Percentiles rank a stretch among this genome's conserved stretches.
Evolutionary conservation across 2,888 invertebrate species (phyloP).

Genomic region (Corythucha ciliata): DNA sequence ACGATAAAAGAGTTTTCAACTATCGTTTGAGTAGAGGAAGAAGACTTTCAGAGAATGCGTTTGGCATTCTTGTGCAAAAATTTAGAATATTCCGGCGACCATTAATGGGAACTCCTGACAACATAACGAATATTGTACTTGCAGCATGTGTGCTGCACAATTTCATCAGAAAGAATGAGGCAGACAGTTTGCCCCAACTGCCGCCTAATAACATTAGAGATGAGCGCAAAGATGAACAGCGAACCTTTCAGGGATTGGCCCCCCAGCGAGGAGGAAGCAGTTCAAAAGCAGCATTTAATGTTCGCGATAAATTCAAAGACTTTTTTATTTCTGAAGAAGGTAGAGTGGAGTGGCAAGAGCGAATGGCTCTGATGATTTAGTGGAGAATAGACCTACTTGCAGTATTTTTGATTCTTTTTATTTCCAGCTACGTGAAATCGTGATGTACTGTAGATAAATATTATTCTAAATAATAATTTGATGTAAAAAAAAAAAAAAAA

Average conservation of each 20-base stretch:
- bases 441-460: no score
- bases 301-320: slow-evolving; percentile 12
- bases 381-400: no score
- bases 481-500: no score
- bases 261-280: neutral
- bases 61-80: slow-evolving; percentile 6
- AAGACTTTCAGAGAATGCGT: slow-evolving; percentile 1
- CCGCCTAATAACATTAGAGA: neutral
- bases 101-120: no score
- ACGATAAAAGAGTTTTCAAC: slow-evolving; percentile 17
- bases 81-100: slow-evolving; percentile 27
- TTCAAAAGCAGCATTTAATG: neutral
- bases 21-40: slow-evolving; percentile 10
- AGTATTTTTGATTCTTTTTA: no score
- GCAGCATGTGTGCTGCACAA: slow-evolving; percentile 9
- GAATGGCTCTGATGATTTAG: no score
- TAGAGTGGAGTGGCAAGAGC: no score
- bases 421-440: no score
- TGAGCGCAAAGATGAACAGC: neutral
- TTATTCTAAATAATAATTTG: no score
- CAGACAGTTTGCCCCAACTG: neutral
- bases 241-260: neutral
- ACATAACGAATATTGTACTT: neutral
- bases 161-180: neutral
- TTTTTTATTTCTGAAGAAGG: slow-evolving; percentile 6